Evolutionary conservation across 2,797 vertebrate genomes (phyloP).

Genomic region (Gila robusta): DNA sequence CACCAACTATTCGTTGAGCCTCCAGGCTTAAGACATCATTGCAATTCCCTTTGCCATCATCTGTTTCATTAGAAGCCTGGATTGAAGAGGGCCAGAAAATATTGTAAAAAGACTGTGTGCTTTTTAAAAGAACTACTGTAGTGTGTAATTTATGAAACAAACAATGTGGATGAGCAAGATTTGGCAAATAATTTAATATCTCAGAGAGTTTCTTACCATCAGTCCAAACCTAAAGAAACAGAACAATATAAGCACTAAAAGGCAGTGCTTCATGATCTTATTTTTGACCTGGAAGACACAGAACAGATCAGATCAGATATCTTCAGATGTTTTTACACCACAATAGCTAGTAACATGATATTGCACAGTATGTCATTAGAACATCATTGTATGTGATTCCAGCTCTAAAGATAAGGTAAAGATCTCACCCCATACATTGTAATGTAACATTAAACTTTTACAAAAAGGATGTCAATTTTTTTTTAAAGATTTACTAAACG

Average conservation of each 20-base stretch:
- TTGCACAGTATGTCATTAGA: background rate
- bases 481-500: background rate
- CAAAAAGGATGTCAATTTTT: background rate
- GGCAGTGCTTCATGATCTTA: conserved; percentile 72
- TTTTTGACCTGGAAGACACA: conserved; percentile 70
- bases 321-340: conserved; percentile 3
- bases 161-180: background rate
- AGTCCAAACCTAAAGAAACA: conserved; percentile 67
- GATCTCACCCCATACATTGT: background rate
- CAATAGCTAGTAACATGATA: background rate
- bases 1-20: conserved; percentile 75
- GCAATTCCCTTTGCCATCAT: conserved; percentile 58
- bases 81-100: background rate
- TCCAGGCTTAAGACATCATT: conserved; percentile 69
- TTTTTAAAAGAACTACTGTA: background rate
- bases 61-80: conserved; percentile 45
- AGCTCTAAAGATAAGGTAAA: background rate
- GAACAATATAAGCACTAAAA: conserved; percentile 69
- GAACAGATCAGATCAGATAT: background rate
- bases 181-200: background rate
- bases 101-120: background rate
- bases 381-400: background rate
- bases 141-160: background rate
- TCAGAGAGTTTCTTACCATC: conserved; percentile 67
- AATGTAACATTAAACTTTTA: background rate